Conservation (phyloP, 1,140 invertebrate genomes). For the Portunus trituberculatus region DNA sequence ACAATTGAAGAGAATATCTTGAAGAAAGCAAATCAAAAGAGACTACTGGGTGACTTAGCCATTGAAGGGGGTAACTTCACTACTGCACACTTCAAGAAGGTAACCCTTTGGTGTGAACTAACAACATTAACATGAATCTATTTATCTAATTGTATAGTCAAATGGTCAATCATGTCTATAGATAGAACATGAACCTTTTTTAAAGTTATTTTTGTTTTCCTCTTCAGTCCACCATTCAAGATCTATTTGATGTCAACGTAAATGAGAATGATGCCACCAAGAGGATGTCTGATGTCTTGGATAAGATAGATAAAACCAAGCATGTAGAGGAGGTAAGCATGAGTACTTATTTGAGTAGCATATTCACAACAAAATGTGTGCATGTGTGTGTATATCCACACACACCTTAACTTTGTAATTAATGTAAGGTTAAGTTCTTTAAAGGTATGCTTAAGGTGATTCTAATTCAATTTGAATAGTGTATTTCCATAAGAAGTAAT, state of each 20-base stretch:
- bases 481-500: too few relatives aligned
- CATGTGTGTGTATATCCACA: neutral
- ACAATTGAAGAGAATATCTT: slow-evolving; percentile 99
- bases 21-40: slow-evolving; percentile 99
- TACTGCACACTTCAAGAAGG: slow-evolving; percentile 97
- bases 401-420: too few relatives aligned
- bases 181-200: neutral
- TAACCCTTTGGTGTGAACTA: neutral
- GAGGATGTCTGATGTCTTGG: slow-evolving; percentile 84
- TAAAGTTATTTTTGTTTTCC: slow-evolving; percentile 69
- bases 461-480: too few relatives aligned
- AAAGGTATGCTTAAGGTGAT: too few relatives aligned
- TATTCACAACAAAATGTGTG: too few relatives aligned
- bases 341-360: too few relatives aligned
- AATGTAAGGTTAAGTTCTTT: too few relatives aligned
- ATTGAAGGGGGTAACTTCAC: slow-evolving; percentile 99
- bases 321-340: slow-evolving; percentile 58
- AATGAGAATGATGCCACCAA: slow-evolving; percentile 84
- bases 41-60: slow-evolving; percentile 96
- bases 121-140: neutral
- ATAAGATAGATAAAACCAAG: slow-evolving; percentile 76
- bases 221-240: slow-evolving; percentile 92
- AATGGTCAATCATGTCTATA: neutral
- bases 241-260: slow-evolving; percentile 91
- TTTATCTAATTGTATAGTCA: neutral